Base-by-base conservation (phyloP, 2,113 vertebrate genomes). In the Hippocampus abdominalis region DNA sequence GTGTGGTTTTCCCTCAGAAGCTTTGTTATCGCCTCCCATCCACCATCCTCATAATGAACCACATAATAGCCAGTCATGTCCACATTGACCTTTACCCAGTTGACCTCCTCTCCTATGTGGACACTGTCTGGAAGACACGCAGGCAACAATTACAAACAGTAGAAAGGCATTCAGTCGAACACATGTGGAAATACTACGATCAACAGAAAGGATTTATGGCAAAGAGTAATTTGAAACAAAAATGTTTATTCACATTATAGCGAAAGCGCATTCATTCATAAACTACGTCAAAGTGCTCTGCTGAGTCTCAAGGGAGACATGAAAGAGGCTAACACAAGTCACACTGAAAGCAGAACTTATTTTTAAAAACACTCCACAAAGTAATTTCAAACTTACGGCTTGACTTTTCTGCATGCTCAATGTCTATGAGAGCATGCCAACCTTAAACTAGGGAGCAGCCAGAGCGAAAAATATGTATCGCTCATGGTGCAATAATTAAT, bases 51-150 rank as follows among this genome's bases (percentile, higher is more conserved):
- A n/a, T 93, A 94, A 76, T 94, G 92, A 69, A 94, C 88, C 18
- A 93, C 81, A 63, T 93, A 94, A 78, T 94, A 94, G 32, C 92
- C 93, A 16, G 88, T 92, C 89, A 93, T 92, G 74, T 94, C 88
- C 32, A 84, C 82, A 42, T 91, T 94, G 68, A 94, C 87, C 87
- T 94, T 94, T 59, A 94, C 89, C 90, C 92, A 94, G 46, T 68
- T 79, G 32, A 84, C 83, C 0, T 90, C 86, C 66, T 88, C 83
- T 44, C 82, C 85, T 54, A 93, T 76, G 56, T 91, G 64, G 73
- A 94, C 67, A 20, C 76, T 90, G 66, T 90, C 91, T 93, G 74
- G 70, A 74, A 74, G 25, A 71, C 66, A 70, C 21, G 80, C 10
- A 62, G 39, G 75, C 0, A 69, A n/a, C 42, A 16, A 56, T 7